Percentiles rank a stretch among this genome's conserved stretches.
phyloP scores from a whole-genome alignment of 2,888 invertebrate species.

The Cryptocephalus moraei region DNA sequence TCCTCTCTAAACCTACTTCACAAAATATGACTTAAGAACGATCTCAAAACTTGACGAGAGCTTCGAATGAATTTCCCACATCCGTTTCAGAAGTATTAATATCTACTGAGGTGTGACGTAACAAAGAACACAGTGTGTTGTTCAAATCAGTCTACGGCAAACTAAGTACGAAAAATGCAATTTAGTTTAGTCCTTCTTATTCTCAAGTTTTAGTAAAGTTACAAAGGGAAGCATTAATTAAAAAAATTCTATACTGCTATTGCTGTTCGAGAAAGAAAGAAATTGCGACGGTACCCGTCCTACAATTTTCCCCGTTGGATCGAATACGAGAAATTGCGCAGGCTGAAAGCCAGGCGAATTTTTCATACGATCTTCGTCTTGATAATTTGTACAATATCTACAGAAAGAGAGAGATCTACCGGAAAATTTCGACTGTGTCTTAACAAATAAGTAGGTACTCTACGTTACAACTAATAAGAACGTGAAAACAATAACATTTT shows the following conservation, averaged over 20 bases:
- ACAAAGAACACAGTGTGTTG: constrained; percentile 22
- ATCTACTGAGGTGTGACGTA: constrained; percentile 18
- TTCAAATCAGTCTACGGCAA: constrained; percentile 21
- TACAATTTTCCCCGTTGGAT: no score
- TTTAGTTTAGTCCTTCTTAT: no score
- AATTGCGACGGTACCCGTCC: no score
- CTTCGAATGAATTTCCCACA: neutral
- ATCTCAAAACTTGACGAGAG: neutral
- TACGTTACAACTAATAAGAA: constrained; percentile 4
- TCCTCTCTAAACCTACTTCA: neutral
- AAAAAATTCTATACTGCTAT: constrained; percentile 16
- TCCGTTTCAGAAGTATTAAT: constrained; percentile 1
- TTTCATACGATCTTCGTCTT: no score
- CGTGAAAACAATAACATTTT: no score
- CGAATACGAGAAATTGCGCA: no score
- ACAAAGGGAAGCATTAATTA: constrained; percentile 4
- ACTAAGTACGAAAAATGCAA: constrained; percentile 14
- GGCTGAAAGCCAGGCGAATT: no score
- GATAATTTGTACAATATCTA: no score
- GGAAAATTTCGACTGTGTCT: no score
- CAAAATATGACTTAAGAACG: no score
- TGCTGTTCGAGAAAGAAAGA: constrained; percentile 7
- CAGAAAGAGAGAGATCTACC: no score
- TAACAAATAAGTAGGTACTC: neutral
- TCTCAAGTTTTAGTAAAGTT: neutral